Conservation (phyloP, 2,797 vertebrate genomes). For the Prunella strophiata region DNA sequence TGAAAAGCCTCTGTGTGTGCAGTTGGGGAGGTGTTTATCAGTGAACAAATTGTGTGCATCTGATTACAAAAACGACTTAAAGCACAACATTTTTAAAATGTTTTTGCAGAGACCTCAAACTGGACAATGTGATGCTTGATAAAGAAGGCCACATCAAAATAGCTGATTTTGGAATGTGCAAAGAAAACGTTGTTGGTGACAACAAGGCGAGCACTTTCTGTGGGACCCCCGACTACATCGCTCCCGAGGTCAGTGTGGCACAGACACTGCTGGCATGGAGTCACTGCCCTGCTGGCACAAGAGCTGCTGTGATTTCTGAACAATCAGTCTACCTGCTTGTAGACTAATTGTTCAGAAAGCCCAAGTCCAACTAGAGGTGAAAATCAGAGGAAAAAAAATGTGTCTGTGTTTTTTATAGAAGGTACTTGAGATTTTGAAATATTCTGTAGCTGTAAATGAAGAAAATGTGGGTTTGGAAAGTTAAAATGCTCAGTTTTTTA, state of each 20-base stretch:
- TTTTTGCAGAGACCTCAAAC: slow-evolving; percentile 90
- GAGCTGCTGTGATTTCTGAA: background rate
- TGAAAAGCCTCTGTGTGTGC: background rate
- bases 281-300: background rate
- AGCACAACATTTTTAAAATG: background rate
- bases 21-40: background rate
- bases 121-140: slow-evolving; percentile 97
- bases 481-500: background rate
- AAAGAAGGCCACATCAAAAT: slow-evolving; percentile 95
- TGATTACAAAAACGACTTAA: background rate
- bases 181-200: slow-evolving; percentile 88
- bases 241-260: slow-evolving; percentile 84
- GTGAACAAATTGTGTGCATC: background rate
- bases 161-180: slow-evolving; percentile 98
- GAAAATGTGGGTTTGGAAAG: background rate
- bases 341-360: background rate
- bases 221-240: slow-evolving; percentile 97
- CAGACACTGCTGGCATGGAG: background rate
- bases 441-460: background rate
- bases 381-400: background rate
- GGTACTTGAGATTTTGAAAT: background rate
- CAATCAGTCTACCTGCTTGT: background rate
- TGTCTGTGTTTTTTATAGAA: background rate
- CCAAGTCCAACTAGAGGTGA: background rate
- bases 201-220: slow-evolving; percentile 92